These are phyloP conservation scores for Hylomyscus alleni DNA, from an alignment of 2,797 vertebrate species.

Conservation along the genomic window DNA sequence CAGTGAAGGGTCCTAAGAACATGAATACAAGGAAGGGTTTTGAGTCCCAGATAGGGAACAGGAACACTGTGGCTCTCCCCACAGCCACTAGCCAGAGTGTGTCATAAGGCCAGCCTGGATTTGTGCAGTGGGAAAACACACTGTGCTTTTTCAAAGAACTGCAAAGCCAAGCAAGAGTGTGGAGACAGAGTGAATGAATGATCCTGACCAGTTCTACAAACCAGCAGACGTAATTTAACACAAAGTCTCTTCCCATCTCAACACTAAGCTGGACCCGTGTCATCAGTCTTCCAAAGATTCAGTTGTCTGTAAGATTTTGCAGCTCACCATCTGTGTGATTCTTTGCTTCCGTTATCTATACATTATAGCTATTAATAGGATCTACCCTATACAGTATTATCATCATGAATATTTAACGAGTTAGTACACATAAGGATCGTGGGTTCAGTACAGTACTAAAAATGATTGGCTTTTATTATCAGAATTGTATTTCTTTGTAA, in stretches of 20 bases:
- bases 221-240: background rate
- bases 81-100: background rate
- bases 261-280: background rate
- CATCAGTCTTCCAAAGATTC: background rate
- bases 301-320: background rate
- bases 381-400: background rate
- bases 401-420: background rate
- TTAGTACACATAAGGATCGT: background rate
- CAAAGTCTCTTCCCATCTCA: background rate
- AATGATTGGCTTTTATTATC: background rate
- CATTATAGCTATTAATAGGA: background rate
- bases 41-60: background rate
- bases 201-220: background rate
- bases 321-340: background rate
- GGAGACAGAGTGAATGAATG: background rate
- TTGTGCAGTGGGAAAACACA: background rate
- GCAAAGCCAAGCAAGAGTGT: conserved; percentile 19
- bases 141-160: background rate
- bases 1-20: background rate
- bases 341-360: conserved; percentile 23
- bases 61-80: background rate
- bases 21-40: conserved; percentile 27
- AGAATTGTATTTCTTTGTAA: conserved; percentile 11
- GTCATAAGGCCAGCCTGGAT: background rate
- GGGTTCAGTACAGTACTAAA: background rate